Base-by-base conservation (phyloP, 1,140 invertebrate genomes). In the Prorops nasuta region DNA sequence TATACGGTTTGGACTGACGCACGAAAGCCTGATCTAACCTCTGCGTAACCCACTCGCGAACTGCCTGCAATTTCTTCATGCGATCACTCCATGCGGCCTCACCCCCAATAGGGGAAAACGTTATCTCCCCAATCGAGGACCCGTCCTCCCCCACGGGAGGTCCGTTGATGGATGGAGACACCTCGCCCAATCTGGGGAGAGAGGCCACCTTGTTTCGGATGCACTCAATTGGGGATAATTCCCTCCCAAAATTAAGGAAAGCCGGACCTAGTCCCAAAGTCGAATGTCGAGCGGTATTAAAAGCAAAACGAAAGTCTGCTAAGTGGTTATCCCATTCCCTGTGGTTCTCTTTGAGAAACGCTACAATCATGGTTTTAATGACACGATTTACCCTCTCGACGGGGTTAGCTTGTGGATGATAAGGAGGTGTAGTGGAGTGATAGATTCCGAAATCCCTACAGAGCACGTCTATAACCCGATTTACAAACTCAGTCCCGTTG, bases 241-340 rank as follows among this genome's bases (percentile, higher is more conserved):
- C 10, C 24, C 24, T 28, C 4, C 24, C 24, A 28, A 28, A 28
- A 28, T 28, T 28, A 10, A 28, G 24, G 24, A 28, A 28, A 28
- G 24, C 4, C 4, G 24, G 24, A 6, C 4, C 10, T 28, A 28
- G 4, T 4, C 4, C 4, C 4, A 28, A 6, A 10, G 24, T 6
- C 4, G 24, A 28, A 4, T 28, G 24, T 6, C 4, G 4, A 10
- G 24, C 24, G 10, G 24, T 28, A 10, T 28, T 28, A 4, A 67
- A 53, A 1, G 67, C 60, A 37, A 69, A 66, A 6, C 58, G 35
- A 21, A 67, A 48, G 3, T 47, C 31, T 4, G 49, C 36, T 8
- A 67, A 46, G 36, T 62, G 47, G 15, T 59, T 48, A 32, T 60
- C 50, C 72, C 72, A 77, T 19, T 14, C 12, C 3, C 8, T 32